Conservation (phyloP, 2,888 invertebrate species). For the Aphodius sticticus region DNA sequence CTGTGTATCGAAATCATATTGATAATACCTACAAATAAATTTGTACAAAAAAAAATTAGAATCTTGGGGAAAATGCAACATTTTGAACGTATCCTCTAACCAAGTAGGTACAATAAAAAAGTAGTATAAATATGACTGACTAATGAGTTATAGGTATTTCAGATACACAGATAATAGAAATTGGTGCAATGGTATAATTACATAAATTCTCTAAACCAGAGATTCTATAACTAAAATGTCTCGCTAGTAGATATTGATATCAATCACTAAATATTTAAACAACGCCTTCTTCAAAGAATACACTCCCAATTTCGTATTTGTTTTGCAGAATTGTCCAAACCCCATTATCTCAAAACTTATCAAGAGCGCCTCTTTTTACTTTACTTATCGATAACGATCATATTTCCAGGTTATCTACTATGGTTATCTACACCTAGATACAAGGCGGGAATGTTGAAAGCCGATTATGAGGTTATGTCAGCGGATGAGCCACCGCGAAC, state of each 20-base stretch:
- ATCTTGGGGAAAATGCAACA: no score
- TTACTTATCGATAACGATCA: neutral
- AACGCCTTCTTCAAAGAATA: neutral
- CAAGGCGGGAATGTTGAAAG: neutral
- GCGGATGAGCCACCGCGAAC: neutral
- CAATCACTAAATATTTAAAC: neutral
- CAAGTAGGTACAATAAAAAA: no score
- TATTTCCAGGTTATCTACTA: neutral
- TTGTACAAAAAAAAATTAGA: no score
- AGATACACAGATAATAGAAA: neutral
- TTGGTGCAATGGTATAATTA: neutral
- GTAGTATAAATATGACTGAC: no score
- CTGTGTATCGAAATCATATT: no score
- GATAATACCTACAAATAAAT: no score
- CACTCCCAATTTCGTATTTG: neutral
- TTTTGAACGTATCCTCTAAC: no score
- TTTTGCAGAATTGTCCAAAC: neutral
- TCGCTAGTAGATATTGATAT: neutral
- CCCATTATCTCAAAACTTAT: neutral
- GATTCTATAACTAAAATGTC: neutral
- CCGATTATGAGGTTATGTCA: conserved; percentile 10
- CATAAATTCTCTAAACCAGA: neutral
- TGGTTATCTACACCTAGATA: neutral
- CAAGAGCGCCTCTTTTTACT: neutral
- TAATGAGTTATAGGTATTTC: no score